phyloP scores from a whole-genome alignment of 2,888 invertebrate species.

The Xestia rhomboidea region DNA sequence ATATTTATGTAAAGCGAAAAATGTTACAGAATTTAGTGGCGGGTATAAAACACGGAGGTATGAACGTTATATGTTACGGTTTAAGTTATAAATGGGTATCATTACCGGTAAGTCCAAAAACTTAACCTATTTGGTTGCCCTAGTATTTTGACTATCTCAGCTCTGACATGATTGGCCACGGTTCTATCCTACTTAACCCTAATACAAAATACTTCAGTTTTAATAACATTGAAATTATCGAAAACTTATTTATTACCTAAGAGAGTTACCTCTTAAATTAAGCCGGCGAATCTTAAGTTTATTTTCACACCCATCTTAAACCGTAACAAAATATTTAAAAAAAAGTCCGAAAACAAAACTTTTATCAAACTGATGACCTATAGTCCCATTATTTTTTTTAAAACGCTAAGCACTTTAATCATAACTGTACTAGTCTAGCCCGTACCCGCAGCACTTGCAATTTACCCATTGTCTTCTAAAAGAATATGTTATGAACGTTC shows the following conservation, averaged over 20 bases:
- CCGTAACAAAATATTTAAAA: neutral
- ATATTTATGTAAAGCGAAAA: neutral
- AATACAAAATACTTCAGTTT: neutral
- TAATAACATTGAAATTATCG: neutral
- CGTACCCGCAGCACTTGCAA: constrained; percentile 71
- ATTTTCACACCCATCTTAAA: neutral
- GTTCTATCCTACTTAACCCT: neutral
- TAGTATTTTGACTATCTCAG: neutral
- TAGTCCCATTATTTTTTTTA: neutral
- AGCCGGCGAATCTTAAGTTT: neutral
- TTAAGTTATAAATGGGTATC: neutral
- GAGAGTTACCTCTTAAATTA: neutral
- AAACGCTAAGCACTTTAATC: constrained; percentile 41
- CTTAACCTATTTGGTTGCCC: neutral
- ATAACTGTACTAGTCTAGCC: constrained; percentile 44
- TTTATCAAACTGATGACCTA: neutral
- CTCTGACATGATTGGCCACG: neutral
- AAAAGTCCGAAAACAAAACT: neutral
- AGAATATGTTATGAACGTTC: constrained; percentile 73
- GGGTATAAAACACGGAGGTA: neutral
- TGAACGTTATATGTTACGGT: neutral
- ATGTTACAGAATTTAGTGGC: neutral
- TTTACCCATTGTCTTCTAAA: constrained; percentile 76
- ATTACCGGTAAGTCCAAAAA: neutral
- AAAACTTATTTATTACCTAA: neutral